phyloP scores from a whole-genome alignment of 1,140 invertebrate genomes.

The Drosophila setifemur region DNA sequence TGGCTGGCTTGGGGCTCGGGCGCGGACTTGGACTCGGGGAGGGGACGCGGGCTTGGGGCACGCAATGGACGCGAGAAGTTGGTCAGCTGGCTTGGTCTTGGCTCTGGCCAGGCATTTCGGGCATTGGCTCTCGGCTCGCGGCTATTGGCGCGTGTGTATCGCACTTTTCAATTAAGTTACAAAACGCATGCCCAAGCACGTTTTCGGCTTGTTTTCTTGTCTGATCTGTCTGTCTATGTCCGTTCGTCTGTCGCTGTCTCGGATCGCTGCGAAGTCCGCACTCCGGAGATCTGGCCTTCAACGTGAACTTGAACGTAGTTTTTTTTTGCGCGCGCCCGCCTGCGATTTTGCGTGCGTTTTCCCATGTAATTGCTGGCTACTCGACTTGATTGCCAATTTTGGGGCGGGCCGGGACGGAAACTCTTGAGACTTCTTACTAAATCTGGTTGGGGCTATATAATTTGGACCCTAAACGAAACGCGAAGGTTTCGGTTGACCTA shows the following conservation, averaged over 20 bases:
- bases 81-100: slow-evolving; percentile 43
- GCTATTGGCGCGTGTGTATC: slow-evolving; percentile 72
- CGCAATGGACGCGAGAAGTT: slow-evolving; percentile 46
- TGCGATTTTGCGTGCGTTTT: slow-evolving; percentile 38
- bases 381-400: slow-evolving; percentile 17
- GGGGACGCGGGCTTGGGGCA: slow-evolving; percentile 36
- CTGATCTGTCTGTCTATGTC: slow-evolving; percentile 49
- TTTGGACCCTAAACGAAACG: neutral
- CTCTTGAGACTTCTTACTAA: slow-evolving; percentile 26
- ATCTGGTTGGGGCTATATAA: slow-evolving; percentile 17
- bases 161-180: slow-evolving; percentile 78
- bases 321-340: slow-evolving; percentile 4
- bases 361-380: slow-evolving; percentile 37
- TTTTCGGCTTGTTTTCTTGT: slow-evolving; percentile 51
- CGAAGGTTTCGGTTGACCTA: slow-evolving; percentile 23
- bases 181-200: slow-evolving; percentile 76
- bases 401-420: slow-evolving; percentile 46
- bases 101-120: slow-evolving; percentile 38
- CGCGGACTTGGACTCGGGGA: neutral
- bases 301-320: slow-evolving; percentile 64
- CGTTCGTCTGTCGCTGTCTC: too few relatives aligned
- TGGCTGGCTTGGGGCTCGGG: slow-evolving; percentile 16
- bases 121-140: slow-evolving; percentile 16
- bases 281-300: slow-evolving; percentile 55
- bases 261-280: neutral